Percentiles rank a stretch among this genome's conserved stretches.
phyloP scores from a whole-genome alignment of 2,888 invertebrate genomes.

The Frankliniella fusca region DNA sequence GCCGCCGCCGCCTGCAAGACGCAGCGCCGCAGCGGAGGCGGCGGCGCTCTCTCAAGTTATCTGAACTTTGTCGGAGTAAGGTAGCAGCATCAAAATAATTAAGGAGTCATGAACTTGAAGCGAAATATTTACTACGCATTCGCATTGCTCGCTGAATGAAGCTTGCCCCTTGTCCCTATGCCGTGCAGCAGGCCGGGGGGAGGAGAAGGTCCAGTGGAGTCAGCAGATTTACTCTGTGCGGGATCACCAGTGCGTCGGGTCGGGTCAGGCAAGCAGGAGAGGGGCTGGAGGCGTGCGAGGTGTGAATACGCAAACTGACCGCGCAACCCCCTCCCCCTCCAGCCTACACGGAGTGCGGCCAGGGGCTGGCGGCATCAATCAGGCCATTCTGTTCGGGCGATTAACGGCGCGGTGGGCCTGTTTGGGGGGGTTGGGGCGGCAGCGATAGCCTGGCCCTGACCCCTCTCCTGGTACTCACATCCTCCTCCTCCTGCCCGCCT shows the following conservation, averaged over 20 bases:
- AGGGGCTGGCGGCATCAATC: neutral
- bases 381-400: neutral
- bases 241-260: no score
- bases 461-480: no score
- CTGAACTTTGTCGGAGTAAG: neutral
- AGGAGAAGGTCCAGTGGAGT: neutral
- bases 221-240: no score
- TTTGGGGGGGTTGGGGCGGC: no score
- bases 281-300: neutral
- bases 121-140: no score
- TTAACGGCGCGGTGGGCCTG: neutral
- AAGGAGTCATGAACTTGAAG: no score
- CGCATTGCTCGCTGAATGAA: no score
- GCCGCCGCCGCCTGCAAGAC: neutral
- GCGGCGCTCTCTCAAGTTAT: neutral
- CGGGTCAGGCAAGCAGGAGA: no score
- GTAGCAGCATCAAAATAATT: no score
- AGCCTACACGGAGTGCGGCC: neutral
- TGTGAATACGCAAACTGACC: conserved; percentile 20
- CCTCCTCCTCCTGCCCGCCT: no score
- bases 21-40: neutral
- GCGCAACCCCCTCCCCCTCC: neutral
- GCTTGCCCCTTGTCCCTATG: no score
- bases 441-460: no score
- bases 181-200: neutral